phyloP scores from a whole-genome alignment of 2,888 invertebrate genomes.

The Eubasilissa splendida region DNA sequence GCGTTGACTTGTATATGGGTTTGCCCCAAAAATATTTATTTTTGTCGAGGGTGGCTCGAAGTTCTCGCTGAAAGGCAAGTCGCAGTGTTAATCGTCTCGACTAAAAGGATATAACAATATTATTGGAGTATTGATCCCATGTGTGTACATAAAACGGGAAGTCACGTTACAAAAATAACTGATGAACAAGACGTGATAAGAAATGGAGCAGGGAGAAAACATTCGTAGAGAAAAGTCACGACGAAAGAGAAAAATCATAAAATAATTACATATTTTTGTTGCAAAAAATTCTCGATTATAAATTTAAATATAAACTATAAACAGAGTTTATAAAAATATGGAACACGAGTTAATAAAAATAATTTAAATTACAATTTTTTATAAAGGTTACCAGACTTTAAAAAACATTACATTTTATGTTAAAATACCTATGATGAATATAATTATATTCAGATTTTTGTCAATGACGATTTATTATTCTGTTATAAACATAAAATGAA shows the following conservation, averaged over 20 bases:
- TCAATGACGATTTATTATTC: too few relatives aligned
- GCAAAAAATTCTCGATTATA: too few relatives aligned
- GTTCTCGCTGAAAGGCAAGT: constrained; percentile 12
- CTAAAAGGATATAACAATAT: constrained; percentile 38
- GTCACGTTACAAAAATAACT: constrained; percentile 46
- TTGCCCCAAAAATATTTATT: not conserved
- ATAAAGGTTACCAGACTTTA: too few relatives aligned
- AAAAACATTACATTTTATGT: too few relatives aligned
- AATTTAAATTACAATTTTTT: too few relatives aligned
- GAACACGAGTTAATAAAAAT: too few relatives aligned
- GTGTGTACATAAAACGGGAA: constrained; percentile 40
- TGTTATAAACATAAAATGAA: too few relatives aligned
- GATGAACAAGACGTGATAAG: constrained; percentile 46
- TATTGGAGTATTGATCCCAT: constrained; percentile 37
- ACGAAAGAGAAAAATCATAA: constrained; percentile 13
- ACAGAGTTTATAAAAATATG: too few relatives aligned
- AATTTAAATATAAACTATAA: too few relatives aligned
- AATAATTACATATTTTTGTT: not conserved
- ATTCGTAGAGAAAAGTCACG: constrained; percentile 18
- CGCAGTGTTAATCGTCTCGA: constrained; percentile 27
- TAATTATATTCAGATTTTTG: too few relatives aligned
- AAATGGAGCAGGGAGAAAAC: constrained; percentile 18
- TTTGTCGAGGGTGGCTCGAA: not conserved
- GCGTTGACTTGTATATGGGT: not conserved
- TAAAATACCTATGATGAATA: too few relatives aligned